Base-by-base conservation (phyloP, 2,113 vertebrate species). In the Pachypanchax playfairii region DNA sequence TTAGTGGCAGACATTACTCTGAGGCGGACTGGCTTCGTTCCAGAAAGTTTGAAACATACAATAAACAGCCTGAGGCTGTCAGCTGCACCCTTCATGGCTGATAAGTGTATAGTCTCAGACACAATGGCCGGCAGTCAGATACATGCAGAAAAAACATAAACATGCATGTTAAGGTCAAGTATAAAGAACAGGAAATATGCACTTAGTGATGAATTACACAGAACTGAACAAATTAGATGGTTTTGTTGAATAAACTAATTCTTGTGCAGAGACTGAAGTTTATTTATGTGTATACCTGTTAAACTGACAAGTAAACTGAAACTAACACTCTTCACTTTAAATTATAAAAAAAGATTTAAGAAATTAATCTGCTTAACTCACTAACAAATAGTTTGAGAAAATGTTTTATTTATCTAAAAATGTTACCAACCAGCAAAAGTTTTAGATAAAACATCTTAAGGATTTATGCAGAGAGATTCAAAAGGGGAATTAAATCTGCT, bases 51-150 rank as follows among this genome's bases (percentile, higher is more conserved):
- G 65, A 63, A 65, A 62, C 65, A 46, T 64, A 82, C 75, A 83
- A 85, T 82, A 74, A 83, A 70, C 43, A 54, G 64, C 38, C 43
- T 2, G 11, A 51, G 36, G 55, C 54, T 63, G 77, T 69, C 31
- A 67, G 18, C 63, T 55, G 50, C 49, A 59, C 62, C 57, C 33
- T 25, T 35, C 53, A 49, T 7, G 39, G 62, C 71, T 65, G 82
- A 85, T 79, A 77, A 84, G 65, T 75, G 47, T 63, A 56, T 6
- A 64, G 59, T 56, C 14, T 21, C 64, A 76, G 58, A 83, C 70
- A 89, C 80, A 89, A 87, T 87, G 74, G 52, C 85, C 66, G 58
- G 64, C 48, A 65, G 72, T 80, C 75, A 79, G 71, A 87, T 75
- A 79, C 59, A 77, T 22, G 51, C 61, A 80, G 38, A 29, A 6